Evolutionary conservation across 1,140 invertebrate species (phyloP).

Genomic region (Cardiocondyla obscurior): DNA sequence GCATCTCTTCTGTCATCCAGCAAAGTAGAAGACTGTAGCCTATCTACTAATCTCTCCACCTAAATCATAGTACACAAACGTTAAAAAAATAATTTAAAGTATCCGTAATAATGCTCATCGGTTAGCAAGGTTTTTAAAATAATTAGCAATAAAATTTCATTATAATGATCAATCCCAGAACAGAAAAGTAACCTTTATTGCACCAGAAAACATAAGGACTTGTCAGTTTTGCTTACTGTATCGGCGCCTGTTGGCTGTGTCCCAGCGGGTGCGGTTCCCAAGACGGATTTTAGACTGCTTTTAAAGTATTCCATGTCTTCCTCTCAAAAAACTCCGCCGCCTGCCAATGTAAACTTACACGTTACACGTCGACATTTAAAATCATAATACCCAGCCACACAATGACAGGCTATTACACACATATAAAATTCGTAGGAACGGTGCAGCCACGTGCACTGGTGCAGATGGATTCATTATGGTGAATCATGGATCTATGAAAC

Average conservation of each 20-base stretch:
- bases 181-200: background rate
- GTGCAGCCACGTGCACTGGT: too few relatives aligned
- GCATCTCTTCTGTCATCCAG: conserved; percentile 98
- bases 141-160: background rate
- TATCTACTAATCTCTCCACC: conserved; percentile 96
- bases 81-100: background rate
- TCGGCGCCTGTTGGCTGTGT: conserved; percentile 91
- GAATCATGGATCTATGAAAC: too few relatives aligned
- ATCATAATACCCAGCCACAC: too few relatives aligned
- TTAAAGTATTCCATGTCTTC: conserved; percentile 92
- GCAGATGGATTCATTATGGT: too few relatives aligned
- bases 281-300: conserved; percentile 94
- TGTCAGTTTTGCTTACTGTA: conserved; percentile 87
- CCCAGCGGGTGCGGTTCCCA: conserved; percentile 91
- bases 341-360: conserved; percentile 65
- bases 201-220: background rate
- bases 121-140: background rate
- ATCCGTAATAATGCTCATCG: background rate
- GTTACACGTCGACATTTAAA: conserved; percentile 78
- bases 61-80: conserved; percentile 74
- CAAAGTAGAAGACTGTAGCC: conserved; percentile 95
- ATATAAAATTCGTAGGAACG: too few relatives aligned
- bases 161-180: background rate
- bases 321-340: conserved; percentile 10
- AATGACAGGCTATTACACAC: too few relatives aligned